Conservation (phyloP, 2,888 invertebrate genomes). For the Stenolophus ochropezus region DNA sequence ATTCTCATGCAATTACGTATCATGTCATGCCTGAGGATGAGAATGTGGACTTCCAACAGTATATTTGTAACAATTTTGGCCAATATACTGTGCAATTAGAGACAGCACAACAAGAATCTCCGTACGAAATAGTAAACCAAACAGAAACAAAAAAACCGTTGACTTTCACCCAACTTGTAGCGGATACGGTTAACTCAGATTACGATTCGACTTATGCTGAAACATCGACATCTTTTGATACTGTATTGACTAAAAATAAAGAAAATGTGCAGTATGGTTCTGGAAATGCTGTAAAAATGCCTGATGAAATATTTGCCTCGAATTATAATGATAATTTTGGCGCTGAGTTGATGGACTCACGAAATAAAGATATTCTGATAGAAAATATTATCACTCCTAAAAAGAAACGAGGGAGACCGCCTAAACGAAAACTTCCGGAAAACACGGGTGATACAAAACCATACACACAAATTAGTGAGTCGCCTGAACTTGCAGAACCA, state of each 20-base stretch:
- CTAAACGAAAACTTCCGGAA: slow-evolving; percentile 29
- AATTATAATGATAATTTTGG: slow-evolving; percentile 1
- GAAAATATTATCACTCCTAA: not conserved
- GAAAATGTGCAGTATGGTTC: slow-evolving; percentile 13
- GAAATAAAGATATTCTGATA: not conserved
- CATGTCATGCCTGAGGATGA: slow-evolving; percentile 71
- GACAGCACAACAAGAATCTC: not conserved
- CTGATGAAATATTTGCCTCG: not conserved
- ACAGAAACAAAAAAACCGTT: slow-evolving; percentile 12
- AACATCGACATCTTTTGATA: not conserved
- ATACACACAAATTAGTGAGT: not conserved
- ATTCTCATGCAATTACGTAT: slow-evolving; percentile 69
- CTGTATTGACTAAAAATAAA: slow-evolving; percentile 6
- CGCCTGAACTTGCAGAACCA: not conserved
- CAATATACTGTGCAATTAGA: slow-evolving; percentile 27
- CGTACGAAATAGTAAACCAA: not conserved
- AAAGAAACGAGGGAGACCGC: slow-evolving; percentile 42
- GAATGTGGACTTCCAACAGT: slow-evolving; percentile 69
- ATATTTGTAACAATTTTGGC: slow-evolving; percentile 46
- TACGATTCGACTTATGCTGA: slow-evolving; percentile 6
- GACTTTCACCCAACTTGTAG: slow-evolving; percentile 49
- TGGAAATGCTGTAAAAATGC: not conserved
- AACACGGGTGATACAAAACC: not conserved
- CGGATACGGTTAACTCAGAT: slow-evolving; percentile 49
- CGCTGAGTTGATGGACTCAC: not conserved